These are phyloP conservation scores for Hylaeus anthracinus DNA, from an alignment of 1,140 invertebrate genomes.

Conservation along the genomic window DNA sequence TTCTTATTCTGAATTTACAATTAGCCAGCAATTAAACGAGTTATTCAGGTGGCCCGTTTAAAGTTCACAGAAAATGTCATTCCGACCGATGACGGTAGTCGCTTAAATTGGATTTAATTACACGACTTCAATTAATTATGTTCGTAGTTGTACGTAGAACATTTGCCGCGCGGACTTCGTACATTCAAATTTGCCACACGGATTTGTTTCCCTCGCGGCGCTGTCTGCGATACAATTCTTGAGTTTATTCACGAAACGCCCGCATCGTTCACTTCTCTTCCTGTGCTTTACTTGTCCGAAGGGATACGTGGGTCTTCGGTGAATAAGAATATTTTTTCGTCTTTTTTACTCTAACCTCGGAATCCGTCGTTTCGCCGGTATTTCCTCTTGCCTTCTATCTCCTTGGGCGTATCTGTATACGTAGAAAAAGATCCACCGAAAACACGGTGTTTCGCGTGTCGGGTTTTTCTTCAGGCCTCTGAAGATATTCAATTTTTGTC, in stretches of 20 bases:
- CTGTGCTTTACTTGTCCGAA: slow-evolving; percentile 26
- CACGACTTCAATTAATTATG: not conserved
- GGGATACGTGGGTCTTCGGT: slow-evolving; percentile 15
- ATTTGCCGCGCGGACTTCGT: not conserved
- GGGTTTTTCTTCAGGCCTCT: slow-evolving; percentile 37
- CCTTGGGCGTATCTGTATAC: slow-evolving; percentile 5
- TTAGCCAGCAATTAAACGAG: too few relatives aligned
- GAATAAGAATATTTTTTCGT: slow-evolving; percentile 52
- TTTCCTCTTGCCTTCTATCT: not conserved
- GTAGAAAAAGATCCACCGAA: slow-evolving; percentile 22
- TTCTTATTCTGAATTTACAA: too few relatives aligned
- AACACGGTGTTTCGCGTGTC: slow-evolving; percentile 35
- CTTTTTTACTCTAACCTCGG: slow-evolving; percentile 23
- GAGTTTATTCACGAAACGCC: slow-evolving; percentile 46
- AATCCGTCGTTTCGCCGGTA: slow-evolving; percentile 14
- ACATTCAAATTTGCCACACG: slow-evolving; percentile 13
- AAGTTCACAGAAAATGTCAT: too few relatives aligned
- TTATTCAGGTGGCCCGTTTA: too few relatives aligned
- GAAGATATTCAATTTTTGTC: slow-evolving; percentile 40
- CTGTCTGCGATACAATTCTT: slow-evolving; percentile 30
- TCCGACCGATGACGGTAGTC: not conserved
- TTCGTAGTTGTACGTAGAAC: not conserved
- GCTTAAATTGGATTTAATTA: not conserved
- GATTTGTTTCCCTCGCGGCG: slow-evolving; percentile 18
- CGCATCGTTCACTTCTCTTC: slow-evolving; percentile 26